Conservation (phyloP, 2,888 invertebrate species). For the Eremobia ochroleuca region DNA sequence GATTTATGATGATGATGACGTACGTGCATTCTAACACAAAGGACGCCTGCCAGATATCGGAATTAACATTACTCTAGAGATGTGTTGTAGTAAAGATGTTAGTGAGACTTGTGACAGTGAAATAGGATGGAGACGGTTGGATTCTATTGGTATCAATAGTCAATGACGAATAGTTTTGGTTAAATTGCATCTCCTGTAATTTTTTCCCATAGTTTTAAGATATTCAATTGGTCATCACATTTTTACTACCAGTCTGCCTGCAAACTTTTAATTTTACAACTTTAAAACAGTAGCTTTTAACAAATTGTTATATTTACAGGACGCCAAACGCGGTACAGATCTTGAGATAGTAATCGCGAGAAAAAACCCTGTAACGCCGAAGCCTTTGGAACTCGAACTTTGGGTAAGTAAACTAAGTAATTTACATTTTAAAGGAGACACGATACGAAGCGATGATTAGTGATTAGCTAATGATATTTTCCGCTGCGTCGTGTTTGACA, state of each 20-base stretch:
- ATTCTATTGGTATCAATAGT: not conserved
- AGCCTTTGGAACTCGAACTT: conserved; percentile 95
- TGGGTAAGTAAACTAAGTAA: conserved; percentile 91
- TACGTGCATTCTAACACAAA: conserved; percentile 50
- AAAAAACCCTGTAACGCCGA: conserved; percentile 94
- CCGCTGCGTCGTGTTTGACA: conserved; percentile 79
- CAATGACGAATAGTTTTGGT: not conserved
- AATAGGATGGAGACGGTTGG: not conserved
- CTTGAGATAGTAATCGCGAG: conserved; percentile 95
- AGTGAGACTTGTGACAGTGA: not conserved
- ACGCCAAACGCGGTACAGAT: conserved; percentile 95
- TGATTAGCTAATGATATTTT: conserved; percentile 80
- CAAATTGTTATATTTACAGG: conserved; percentile 87
- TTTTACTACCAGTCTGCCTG: not conserved
- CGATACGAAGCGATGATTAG: conserved; percentile 71
- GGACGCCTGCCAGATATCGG: conserved; percentile 68
- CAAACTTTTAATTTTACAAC: conserved; percentile 24
- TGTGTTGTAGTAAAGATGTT: conserved; percentile 2
- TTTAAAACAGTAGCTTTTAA: conserved; percentile 1
- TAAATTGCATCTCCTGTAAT: conserved; percentile 29
- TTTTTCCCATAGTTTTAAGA: conserved; percentile 17
- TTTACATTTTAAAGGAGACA: conserved; percentile 54
- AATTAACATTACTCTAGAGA: conserved; percentile 39
- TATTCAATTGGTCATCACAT: not conserved
- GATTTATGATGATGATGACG: conserved; percentile 86